Evolutionary conservation across 2,113 vertebrate species (phyloP).

Genomic region (Chaetorhynchus papuensis): DNA sequence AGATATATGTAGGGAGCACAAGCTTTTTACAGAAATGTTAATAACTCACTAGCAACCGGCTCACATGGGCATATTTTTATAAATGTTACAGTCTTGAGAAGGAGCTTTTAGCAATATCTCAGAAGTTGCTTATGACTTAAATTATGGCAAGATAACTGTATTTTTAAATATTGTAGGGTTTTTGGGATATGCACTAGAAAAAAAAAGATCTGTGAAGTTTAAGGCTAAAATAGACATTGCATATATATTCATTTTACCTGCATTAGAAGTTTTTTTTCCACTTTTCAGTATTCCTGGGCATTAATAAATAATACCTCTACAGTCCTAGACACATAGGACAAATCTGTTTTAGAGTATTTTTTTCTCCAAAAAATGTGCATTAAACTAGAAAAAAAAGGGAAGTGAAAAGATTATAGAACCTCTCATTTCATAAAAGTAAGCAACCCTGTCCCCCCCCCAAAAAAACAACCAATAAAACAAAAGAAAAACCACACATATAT

Average conservation of each 20-base stretch:
- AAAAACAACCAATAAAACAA: not conserved
- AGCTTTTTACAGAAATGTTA: not conserved
- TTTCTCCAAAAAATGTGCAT: not conserved
- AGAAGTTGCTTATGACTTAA: not conserved
- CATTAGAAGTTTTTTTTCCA: not conserved
- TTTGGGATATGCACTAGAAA: rapidly evolving
- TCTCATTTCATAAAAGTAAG: not conserved
- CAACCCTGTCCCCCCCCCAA: rapidly evolving
- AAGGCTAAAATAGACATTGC: not conserved
- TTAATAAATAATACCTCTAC: not conserved
- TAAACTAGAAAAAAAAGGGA: not conserved
- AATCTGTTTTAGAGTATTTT: not conserved
- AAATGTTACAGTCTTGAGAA: not conserved
- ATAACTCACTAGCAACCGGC: not conserved
- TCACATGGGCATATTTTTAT: not conserved
- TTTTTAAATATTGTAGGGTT: not conserved
- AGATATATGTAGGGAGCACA: not conserved
- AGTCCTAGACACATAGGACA: not conserved
- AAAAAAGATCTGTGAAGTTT: not conserved
- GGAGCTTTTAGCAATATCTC: not conserved
- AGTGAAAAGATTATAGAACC: not conserved
- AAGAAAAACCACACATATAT: too few relatives aligned
- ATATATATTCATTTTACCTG: not conserved
- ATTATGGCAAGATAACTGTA: not conserved
- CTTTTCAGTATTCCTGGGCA: not conserved